Percentiles rank a stretch among this genome's conserved stretches.
Evolutionary conservation across 2,113 vertebrate genomes (phyloP).

Genomic region (Morone saxatilis): DNA sequence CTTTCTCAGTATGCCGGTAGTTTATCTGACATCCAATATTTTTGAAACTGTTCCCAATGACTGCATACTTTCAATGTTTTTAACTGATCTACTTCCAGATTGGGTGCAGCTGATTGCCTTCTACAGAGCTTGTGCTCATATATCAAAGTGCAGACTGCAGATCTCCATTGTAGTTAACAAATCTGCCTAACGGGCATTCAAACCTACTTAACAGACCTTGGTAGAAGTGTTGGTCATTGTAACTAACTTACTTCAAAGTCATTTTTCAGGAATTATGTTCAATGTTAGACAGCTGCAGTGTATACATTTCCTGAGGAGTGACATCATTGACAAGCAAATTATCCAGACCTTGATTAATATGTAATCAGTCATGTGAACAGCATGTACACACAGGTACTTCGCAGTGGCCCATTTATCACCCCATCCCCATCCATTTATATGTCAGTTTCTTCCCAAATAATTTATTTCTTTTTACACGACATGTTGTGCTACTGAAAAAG

Average conservation of each 20-base stretch:
- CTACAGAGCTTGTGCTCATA: not conserved
- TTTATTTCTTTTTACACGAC: not conserved
- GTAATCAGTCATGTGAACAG: constrained; percentile 34
- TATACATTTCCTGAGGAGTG: constrained; percentile 10
- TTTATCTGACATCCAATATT: not conserved
- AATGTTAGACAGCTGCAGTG: not conserved
- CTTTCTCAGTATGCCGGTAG: not conserved
- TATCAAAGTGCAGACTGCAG: not conserved
- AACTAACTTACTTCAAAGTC: not conserved
- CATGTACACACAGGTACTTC: constrained; percentile 6
- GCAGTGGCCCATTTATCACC: not conserved
- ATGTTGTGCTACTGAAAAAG: not conserved
- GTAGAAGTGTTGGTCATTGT: not conserved
- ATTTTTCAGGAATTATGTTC: not conserved
- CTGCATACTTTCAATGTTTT: not conserved
- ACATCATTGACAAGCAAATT: not conserved
- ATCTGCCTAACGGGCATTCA: not conserved
- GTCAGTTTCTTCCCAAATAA: not conserved
- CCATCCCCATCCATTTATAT: not conserved
- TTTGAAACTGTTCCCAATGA: not conserved
- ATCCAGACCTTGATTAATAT: constrained; percentile 7
- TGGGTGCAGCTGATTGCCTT: not conserved
- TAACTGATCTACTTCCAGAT: not conserved
- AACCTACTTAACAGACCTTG: not conserved
- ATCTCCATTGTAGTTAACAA: not conserved